A percentile compares a stretch with the other conserved stretches of the same genome.
Evolutionary conservation across 2,888 invertebrate species (phyloP).

Genomic region (Orthosia cruda): DNA sequence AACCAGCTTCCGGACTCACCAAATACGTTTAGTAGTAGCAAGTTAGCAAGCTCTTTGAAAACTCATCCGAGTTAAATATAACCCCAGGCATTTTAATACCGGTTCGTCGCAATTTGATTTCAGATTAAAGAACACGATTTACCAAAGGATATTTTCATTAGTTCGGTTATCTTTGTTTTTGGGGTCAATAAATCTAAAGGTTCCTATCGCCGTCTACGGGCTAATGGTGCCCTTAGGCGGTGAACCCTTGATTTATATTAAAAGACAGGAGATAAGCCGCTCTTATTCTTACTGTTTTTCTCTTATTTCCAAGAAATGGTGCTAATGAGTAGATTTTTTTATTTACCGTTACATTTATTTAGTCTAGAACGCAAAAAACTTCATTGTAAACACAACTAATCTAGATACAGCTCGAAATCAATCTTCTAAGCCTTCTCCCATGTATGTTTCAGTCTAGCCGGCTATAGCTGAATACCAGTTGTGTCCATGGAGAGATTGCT

Average conservation of each 20-base stretch:
- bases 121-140: slow-evolving; percentile 31
- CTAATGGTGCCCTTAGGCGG: slow-evolving; percentile 44
- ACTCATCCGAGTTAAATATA: background rate
- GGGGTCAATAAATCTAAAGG: slow-evolving; percentile 41
- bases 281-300: slow-evolving; percentile 17
- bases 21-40: background rate
- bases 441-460: background rate
- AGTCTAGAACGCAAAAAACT: too few species aligned
- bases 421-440: background rate
- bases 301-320: slow-evolving; percentile 13
- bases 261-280: slow-evolving; percentile 40
- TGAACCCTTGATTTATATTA: slow-evolving; percentile 48
- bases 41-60: background rate
- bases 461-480: background rate
- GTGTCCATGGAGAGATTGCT: background rate
- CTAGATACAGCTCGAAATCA: background rate
- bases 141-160: slow-evolving; percentile 26
- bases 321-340: slow-evolving; percentile 10
- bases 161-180: slow-evolving; percentile 40
- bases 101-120: slow-evolving; percentile 13
- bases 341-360: background rate
- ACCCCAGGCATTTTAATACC: background rate
- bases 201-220: slow-evolving; percentile 7
- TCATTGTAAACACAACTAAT: background rate
- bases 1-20: background rate